Evolutionary conservation across 1,140 invertebrate species (phyloP).

Genomic region (Phymorhynchus buccinoides): DNA sequence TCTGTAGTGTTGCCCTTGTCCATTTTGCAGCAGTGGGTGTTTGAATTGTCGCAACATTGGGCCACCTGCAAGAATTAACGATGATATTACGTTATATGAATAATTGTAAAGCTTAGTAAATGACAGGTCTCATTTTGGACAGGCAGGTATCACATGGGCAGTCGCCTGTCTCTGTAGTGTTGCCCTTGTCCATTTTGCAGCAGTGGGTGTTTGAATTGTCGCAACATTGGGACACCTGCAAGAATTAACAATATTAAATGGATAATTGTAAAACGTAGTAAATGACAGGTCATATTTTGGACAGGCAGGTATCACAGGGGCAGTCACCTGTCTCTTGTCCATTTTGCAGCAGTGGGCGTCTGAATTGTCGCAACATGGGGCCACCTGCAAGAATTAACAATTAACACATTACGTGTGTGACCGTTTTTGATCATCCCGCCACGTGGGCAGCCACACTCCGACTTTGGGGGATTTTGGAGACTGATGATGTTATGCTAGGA

Average conservation of each 20-base stretch:
- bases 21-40: conserved; percentile 53
- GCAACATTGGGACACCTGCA: conserved; percentile 46
- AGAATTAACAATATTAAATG: no score
- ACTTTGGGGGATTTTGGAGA: no score
- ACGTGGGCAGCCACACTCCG: no score
- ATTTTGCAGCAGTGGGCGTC: conserved; percentile 54
- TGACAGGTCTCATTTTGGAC: conserved; percentile 82
- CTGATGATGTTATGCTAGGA: no score
- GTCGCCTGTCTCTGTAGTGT: conserved; percentile 38
- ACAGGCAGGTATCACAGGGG: conserved; percentile 82
- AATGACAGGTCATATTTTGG: conserved; percentile 84
- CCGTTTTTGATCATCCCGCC: no score
- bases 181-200: conserved; percentile 47
- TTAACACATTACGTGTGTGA: no score
- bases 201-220: conserved; percentile 43
- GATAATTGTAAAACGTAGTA: conserved; percentile 93
- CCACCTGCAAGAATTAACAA: conserved; percentile 34
- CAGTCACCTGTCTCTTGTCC: conserved; percentile 45
- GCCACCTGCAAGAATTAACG: conserved; percentile 37
- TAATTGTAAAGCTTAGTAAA: conserved; percentile 92
- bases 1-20: conserved; percentile 34
- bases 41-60: conserved; percentile 43
- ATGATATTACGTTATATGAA: no score
- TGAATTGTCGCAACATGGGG: conserved; percentile 43
- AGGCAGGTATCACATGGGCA: conserved; percentile 82